Evolutionary conservation across 1,140 invertebrate genomes (phyloP), one percentile per base, ranked within the genome.

Genomic region (Leptestheria dahalacensis): DNA sequence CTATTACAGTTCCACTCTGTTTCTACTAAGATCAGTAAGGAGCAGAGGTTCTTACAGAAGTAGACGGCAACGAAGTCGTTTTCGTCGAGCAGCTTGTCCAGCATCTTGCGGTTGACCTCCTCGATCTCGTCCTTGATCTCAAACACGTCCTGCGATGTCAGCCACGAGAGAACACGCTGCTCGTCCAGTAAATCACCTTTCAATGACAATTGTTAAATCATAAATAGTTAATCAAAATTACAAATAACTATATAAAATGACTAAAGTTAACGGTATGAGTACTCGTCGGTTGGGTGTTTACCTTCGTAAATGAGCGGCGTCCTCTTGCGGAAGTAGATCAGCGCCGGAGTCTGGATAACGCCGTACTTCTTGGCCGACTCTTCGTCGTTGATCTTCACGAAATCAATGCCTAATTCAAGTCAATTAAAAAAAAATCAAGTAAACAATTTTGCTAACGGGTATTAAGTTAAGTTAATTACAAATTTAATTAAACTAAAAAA

Each of bases 61-160:
- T 89, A 95, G 24, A 95, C 91, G n/a, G 89, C 84, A 18, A 95
- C 73, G 70, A 91, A 95, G 74, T 95, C 91, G 67, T 93, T 94
- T 71, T 94, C 91, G 64, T 94, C 90, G 1, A 96, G 73, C 1
- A 94, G 71, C 73, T 95, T 95, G 64, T 94, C 89, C 49, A 96
- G 73, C 91, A 96, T 94, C 74, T 93, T 91, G 48, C 85, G 81
- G 70, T 94, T 95, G 1, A 95, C 90, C 72, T 94, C 90, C 72
- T 94, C 91, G 67, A 96, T 95, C 79, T 95, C 91, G 70, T 93
- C 92, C 75, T 92, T 91, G 33, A 94, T 85, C 74, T 94, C 89
- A 74, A 96, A 93, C 23, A 92, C 88, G 71, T 96, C 91, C 70
- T 93, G 88, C 12, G 88, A 91, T 10, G 91, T 94, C 12, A 95